phyloP scores from a whole-genome alignment of 1,140 invertebrate species.

The Ctenoplectra terminalis region DNA sequence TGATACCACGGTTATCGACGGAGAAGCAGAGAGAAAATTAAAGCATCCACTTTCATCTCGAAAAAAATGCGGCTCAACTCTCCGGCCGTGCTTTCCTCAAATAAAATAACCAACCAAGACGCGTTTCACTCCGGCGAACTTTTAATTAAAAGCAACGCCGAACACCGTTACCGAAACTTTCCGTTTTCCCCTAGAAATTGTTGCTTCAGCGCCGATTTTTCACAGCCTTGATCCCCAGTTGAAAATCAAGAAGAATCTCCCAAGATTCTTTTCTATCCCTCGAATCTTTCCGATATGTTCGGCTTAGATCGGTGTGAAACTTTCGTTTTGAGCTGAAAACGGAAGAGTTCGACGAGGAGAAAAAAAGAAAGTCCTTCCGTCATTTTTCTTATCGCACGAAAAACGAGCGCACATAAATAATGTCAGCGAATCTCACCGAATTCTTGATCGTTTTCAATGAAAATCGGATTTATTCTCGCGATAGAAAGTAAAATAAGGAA shows the following conservation, averaged over 20 bases:
- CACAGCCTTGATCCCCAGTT: not conserved
- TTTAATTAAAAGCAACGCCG: slow-evolving; percentile 35
- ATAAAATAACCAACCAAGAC: slow-evolving; percentile 19
- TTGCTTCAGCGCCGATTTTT: slow-evolving; percentile 13
- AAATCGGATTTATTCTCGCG: not conserved
- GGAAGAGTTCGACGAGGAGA: not conserved
- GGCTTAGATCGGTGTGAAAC: not conserved
- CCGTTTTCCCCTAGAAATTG: not conserved
- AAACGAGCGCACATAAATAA: not conserved
- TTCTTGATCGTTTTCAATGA: not conserved
- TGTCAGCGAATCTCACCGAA: not conserved
- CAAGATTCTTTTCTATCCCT: slow-evolving; percentile 4
- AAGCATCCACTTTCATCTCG: not conserved
- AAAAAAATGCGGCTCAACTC: not conserved
- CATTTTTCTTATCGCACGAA: not conserved
- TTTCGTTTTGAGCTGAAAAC: not conserved
- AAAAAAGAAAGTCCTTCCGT: too few species aligned
- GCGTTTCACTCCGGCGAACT: slow-evolving; percentile 7
- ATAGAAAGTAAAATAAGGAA: not conserved
- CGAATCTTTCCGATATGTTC: slow-evolving; percentile 11
- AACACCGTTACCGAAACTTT: slow-evolving; percentile 23
- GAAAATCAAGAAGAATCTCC: slow-evolving; percentile 8
- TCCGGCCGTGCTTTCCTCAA: not conserved
- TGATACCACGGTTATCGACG: not conserved
- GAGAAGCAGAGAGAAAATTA: not conserved